Conservation (phyloP, 2,113 vertebrate genomes). For the Carollia perspicillata region DNA sequence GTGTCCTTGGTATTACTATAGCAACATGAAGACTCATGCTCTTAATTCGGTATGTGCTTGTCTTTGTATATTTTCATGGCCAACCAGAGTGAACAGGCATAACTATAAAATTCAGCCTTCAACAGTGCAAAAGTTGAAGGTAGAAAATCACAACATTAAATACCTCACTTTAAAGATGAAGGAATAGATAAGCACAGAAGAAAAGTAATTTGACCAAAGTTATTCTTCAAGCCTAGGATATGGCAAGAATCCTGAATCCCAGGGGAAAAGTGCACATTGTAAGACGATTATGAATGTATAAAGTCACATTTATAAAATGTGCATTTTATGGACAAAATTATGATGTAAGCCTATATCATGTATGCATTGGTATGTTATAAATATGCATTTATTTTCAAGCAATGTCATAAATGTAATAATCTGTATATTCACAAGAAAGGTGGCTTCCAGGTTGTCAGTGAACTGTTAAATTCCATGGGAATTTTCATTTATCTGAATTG, state of each 20-base stretch:
- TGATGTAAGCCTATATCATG: background rate
- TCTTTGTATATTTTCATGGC: background rate
- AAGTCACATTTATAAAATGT: background rate
- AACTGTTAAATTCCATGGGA: background rate
- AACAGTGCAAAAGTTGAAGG: background rate
- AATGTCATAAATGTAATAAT: background rate
- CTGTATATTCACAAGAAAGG: background rate
- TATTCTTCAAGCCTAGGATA: background rate
- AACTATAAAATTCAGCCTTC: background rate
- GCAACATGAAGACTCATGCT: conserved; percentile 69
- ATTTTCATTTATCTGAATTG: background rate
- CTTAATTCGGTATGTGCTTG: background rate
- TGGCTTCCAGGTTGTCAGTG: background rate
- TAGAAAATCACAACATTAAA: background rate
- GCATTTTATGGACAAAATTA: background rate
- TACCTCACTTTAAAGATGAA: background rate
- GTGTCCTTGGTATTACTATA: conserved; percentile 76
- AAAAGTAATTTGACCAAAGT: background rate
- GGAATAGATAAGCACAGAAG: background rate
- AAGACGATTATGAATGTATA: background rate
- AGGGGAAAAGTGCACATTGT: background rate
- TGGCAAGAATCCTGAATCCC: background rate
- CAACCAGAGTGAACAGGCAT: background rate
- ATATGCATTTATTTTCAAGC: background rate
- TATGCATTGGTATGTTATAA: background rate